Percentiles rank a stretch among this genome's conserved stretches.
Conservation (phyloP, 2,113 vertebrate genomes). For the Hipposideros armiger region DNA sequence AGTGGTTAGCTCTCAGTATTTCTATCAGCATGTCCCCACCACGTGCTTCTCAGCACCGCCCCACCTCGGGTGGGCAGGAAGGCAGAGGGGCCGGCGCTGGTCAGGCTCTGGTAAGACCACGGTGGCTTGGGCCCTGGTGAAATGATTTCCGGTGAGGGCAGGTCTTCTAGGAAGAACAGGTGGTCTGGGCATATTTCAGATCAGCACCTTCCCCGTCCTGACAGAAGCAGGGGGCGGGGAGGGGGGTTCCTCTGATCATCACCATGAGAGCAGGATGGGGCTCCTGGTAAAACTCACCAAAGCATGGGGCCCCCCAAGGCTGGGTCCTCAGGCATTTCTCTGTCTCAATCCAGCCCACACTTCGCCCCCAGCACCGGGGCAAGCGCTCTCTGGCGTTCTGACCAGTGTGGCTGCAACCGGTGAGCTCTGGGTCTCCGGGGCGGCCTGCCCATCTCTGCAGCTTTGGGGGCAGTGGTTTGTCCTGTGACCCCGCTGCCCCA, state of each 20-base stretch:
- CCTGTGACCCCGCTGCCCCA: neutral
- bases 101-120: no score
- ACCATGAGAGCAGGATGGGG: neutral
- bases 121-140: neutral
- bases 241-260: neutral
- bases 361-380: neutral
- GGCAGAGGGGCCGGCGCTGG: no score
- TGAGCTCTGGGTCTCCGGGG: neutral
- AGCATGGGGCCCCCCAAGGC: no score
- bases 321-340: neutral
- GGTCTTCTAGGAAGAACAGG: no score
- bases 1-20: no score
- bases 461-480: no score
- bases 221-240: accelerated
- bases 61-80: no score
- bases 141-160: no score
- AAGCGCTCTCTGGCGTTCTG: accelerated
- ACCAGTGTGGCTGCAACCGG: accelerated
- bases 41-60: neutral
- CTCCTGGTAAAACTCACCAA: neutral
- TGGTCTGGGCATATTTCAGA: neutral
- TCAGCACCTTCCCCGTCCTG: accelerated
- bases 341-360: no score
- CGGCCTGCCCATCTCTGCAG: accelerated
- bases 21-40: no score